Evolutionary conservation across 2,888 invertebrate species (phyloP).

Genomic region (Crocallis elinguaria): DNA sequence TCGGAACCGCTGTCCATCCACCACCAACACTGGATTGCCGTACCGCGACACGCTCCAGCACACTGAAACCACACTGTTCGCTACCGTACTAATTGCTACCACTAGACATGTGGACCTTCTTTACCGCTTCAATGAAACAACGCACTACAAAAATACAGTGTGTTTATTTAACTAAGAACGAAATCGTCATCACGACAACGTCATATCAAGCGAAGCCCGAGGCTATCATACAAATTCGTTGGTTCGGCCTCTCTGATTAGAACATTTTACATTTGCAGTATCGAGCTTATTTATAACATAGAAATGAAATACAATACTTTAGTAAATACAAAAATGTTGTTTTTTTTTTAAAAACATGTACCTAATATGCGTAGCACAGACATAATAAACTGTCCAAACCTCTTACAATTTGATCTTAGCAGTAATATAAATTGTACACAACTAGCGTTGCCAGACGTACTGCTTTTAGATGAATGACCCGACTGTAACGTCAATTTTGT

Average conservation of each 20-base stretch:
- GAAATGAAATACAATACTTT: not conserved
- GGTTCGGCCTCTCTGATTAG: no score
- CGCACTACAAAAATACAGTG: conserved; percentile 13
- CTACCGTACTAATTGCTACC: conserved; percentile 11
- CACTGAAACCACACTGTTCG: conserved; percentile 59
- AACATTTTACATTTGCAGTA: not conserved
- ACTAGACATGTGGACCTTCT: not conserved
- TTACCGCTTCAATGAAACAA: conserved; percentile 10
- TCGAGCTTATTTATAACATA: not conserved
- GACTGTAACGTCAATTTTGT: no score
- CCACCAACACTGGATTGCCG: conserved; percentile 70
- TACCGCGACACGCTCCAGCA: conserved; percentile 64
- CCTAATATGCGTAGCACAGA: no score
- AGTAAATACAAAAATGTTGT: no score
- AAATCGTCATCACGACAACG: not conserved
- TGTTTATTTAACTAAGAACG: conserved; percentile 5
- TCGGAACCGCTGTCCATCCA: conserved; percentile 65
- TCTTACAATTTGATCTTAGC: no score
- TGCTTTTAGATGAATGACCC: no score
- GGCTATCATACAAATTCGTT: no score
- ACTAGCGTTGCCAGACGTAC: no score
- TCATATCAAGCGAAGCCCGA: no score
- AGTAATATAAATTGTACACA: no score
- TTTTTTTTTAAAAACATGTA: no score
- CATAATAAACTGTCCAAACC: no score